phyloP scores from a whole-genome alignment of 30 jellyfish, hydroid and myxozoan genomes.

The Sanderia malayensis region DNA sequence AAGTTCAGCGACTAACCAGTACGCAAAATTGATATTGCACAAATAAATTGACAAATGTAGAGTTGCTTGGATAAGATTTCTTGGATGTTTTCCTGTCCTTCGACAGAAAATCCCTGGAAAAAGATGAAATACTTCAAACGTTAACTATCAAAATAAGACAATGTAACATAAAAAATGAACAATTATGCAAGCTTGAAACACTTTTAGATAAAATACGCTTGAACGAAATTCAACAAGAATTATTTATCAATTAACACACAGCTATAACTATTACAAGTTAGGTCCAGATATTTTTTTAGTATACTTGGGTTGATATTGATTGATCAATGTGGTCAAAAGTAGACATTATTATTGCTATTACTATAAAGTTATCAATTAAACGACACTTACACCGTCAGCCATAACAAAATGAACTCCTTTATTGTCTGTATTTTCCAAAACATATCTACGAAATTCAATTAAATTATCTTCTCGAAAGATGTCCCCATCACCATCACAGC shows the following conservation, averaged over 20 bases:
- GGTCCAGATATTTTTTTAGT: too few relatives aligned
- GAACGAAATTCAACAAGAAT: too few relatives aligned
- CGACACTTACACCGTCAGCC: slow-evolving; percentile 97
- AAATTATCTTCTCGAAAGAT: slow-evolving; percentile 78
- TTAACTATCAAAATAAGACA: too few relatives aligned
- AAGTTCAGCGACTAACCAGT: slow-evolving; percentile 62
- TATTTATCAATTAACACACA: too few relatives aligned
- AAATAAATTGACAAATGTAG: slow-evolving; percentile 85
- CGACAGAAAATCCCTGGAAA: slow-evolving; percentile 90
- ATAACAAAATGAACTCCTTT: slow-evolving; percentile 90
- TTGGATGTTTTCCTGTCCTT: slow-evolving; percentile 95
- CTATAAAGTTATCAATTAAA: too few relatives aligned
- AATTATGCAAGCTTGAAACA: too few relatives aligned
- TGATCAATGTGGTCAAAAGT: too few relatives aligned
- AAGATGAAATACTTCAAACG: neutral
- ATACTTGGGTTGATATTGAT: too few relatives aligned
- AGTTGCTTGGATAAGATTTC: slow-evolving; percentile 92
- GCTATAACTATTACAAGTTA: too few relatives aligned
- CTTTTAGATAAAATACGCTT: too few relatives aligned
- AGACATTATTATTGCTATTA: too few relatives aligned
- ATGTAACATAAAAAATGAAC: too few relatives aligned
- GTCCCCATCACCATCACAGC: slow-evolving; percentile 95
- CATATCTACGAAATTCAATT: slow-evolving; percentile 68
- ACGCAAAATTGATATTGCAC: slow-evolving; percentile 84
- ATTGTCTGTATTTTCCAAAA: slow-evolving; percentile 69